These are phyloP conservation scores for Cherax quadricarinatus DNA, from an alignment of 1,140 invertebrate species.

Conservation along the genomic window DNA sequence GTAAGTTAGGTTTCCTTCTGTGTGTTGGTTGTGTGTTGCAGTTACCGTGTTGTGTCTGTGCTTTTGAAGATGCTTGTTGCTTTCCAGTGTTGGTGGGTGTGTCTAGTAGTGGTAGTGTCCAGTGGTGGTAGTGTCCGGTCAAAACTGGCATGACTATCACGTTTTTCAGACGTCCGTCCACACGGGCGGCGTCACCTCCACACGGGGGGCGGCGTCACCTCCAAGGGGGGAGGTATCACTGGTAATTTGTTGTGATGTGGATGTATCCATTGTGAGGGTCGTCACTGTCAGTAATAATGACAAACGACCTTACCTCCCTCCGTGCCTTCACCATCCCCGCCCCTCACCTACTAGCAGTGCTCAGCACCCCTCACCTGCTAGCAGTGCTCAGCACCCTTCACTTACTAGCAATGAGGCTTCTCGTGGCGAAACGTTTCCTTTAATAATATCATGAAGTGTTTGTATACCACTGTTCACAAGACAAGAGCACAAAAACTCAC, in stretches of 20 bases:
- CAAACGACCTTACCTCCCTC: conserved; percentile 50
- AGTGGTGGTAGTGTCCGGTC: neutral
- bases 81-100: neutral
- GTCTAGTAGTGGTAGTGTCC: neutral
- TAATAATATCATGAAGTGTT: no score
- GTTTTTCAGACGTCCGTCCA: neutral
- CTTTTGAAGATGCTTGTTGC: no score
- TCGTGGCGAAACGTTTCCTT: no score
- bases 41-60: no score
- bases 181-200: neutral
- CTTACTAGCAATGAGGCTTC: no score
- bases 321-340: neutral
- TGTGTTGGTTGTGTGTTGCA: no score
- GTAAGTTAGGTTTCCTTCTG: no score
- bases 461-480: no score
- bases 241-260: conserved; percentile 40
- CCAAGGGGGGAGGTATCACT: neutral
- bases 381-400: no score
- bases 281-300: conserved; percentile 49
- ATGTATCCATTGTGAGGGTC: conserved; percentile 27
- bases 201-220: neutral
- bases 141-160: no score
- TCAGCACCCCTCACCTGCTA: neutral
- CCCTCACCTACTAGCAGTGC: neutral
- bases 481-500: conserved; percentile 53